Base-by-base conservation (phyloP, 2,888 invertebrate species). In the Drosophila neotestacea region DNA sequence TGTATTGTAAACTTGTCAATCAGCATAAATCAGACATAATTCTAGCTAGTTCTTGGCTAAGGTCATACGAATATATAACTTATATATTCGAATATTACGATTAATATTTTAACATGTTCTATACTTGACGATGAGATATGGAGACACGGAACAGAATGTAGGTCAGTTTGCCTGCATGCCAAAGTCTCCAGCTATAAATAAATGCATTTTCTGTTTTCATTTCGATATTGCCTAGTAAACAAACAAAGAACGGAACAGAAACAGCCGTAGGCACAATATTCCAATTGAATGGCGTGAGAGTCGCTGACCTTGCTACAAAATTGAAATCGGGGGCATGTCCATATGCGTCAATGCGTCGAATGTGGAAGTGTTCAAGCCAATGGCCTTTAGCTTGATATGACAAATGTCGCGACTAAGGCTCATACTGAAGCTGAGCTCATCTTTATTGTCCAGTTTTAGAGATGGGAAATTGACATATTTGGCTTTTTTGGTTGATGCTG, bases 121-220 rank as follows among this genome's bases (percentile, higher is more conserved):
- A 64, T 48, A 65, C 70, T 63, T 62, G 68, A 75, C n/a, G 6
- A 51, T 48, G 48, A 48, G 70, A 28, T 56, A 55, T 32, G n/a
- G n/a, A 52, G 50, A 77, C 46, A 60, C 77, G 73, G 76, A 73
- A 77, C 74, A 72, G 56, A 79, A 84, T 87, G 82, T 77, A 82
- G 82, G 87, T 85, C 85, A 72, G 71, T 70, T 81, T 64, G 77
- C 27, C 44, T 74, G 78, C 64, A 78, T 56, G 61, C 66, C 66
- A 47, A 70, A 61, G 67, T 73, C 73, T 76, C 80, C 77, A 66
- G 81, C 79, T 79, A 79, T 72, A 79, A 79, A 79, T 79, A 79
- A 77, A 73, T 87, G 75, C 71, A 70, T 63, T 82, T 78, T 44
- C n/a, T 70, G 79, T 67, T 74, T 74, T 81, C 71, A 64, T 68